Base-by-base conservation (phyloP, 2,888 invertebrate species). In the Hemistola chrysoprasaria region DNA sequence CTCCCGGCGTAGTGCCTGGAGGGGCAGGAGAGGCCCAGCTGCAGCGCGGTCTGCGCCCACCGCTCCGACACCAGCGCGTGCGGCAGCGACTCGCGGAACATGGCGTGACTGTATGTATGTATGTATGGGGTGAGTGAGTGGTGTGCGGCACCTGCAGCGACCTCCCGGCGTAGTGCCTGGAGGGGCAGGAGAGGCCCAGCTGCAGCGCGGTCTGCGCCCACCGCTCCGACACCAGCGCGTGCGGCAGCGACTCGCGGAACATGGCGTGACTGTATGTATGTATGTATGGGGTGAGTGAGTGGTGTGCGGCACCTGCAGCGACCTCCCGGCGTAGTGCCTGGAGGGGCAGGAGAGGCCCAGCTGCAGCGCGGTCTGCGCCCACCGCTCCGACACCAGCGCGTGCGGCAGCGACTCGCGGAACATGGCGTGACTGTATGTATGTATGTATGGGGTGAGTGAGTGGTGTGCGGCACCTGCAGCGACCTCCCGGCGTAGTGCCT, bases 191-290 rank as follows among this genome's bases (percentile, higher is more conserved):
- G 3, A 99, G 90, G 0, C 99, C 99, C 39, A 98, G 90, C 73
- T 99, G 98, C 37, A 99, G 89, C 0, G 99, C 97, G 0, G 98
- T 97, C 86, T 99, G 98, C 1, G 98, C 98, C 99, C 99, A 99
- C 23, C 98, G 92, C 81, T 98, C 97, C 47, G 97, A 97, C 8
- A 99, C 93, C 50, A 97, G 93, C 1, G 98, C 97, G 71, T 95
- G 94, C 0, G 98, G 97, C 64, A 97, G 90, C 0, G 97, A 96
- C 73, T 97, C 96, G 53, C 95, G n/a, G n/a, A n/a, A n/a, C n/a
- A n/a, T n/a, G n/a, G n/a, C n/a, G n/a, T n/a, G n/a, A n/a, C n/a
- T n/a, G n/a, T n/a, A n/a, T n/a, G n/a, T n/a, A n/a, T n/a, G n/a
- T n/a, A n/a, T n/a, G n/a, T n/a, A n/a, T n/a, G n/a, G n/a, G n/a